Evolutionary conservation across 2,888 invertebrate species (phyloP), one percentile per base, ranked within the genome.

Genomic region (Lepidochrysops patricia): DNA sequence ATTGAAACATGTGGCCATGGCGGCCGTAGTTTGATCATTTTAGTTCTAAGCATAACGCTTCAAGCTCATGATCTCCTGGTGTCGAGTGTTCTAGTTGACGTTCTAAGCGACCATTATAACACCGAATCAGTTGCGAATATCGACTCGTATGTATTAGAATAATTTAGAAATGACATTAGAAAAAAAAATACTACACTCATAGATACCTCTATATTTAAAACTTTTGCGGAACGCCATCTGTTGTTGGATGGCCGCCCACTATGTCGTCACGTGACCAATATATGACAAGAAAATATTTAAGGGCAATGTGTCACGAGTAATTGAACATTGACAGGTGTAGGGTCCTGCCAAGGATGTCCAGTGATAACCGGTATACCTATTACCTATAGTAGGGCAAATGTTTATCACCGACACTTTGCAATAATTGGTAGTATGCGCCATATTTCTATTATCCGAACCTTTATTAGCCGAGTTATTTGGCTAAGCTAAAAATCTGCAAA

Each of bases 61-160:
- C 35, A 63, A 48, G 67, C 77, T 73, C 23, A 50, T 88, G 80
- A 54, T 65, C 61, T 64, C 89, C 85, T 86, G 67, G 87, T 88
- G 84, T 72, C 64, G 66, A 74, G 80, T 88, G 89, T 88, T 89
- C 89, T 85, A 89, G 83, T 88, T 89, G 88, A 89, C 85, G 88
- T 82, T 85, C 82, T 80, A 70, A 79, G 77, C 77, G 75, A 76
- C 77, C 80, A 72, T 49, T 29, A 37, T 27, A 27, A 57, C 26
- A 37, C 75, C 69, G 78, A 78, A 82, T 78, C 78, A 76, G 70
- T 71, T 66, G 19, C 43, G 19, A 43, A 43, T 43, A 19, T 43
- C 37, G 15, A 9, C 9, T 43, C 19, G 19, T 23, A 13, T 23
- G 19, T 43, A 43, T 43, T 43, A 43, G 19, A 43, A 43, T 23